Base-by-base conservation (phyloP, 2,888 invertebrate species). In the Pteria penguin region DNA sequence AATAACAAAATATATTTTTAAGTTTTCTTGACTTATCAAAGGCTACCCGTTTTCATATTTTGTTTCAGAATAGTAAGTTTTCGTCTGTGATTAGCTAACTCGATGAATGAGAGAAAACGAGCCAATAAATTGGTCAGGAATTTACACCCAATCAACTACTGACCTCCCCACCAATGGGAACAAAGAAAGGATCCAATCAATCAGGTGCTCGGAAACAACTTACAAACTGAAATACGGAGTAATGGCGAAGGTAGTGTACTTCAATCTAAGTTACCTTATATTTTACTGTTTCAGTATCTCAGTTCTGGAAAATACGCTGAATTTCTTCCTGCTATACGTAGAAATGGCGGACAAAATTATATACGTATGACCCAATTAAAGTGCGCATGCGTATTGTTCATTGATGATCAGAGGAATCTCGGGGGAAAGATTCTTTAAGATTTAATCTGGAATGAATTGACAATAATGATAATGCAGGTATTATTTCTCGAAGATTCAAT, bases 141-240 rank as follows among this genome's bases (percentile, higher is more conserved):
- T 84, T 83, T 75, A 84, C 87, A 82, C 87, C 88, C 88, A 88
- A 88, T 88, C 88, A 85, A 82, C 82, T 76, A 77, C 83, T 78
- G 82, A 82, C 83, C 81, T 79, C 69, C 88, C 88, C 87, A 87
- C 89, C 89, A 89, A 89, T 89, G 88, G 86, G 83, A 88, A 83
- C 85, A 86, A 86, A 87, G 88, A 82, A 36, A 84, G 66, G 58
- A 63, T 63, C 66, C 67, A 58, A 67, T 62, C 55, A 45, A 63
- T 52, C 67, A 78, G 74, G 76, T 74, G 74, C 72, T 70, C 67
- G 62, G 60, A 68, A 36, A 27, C 57, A 36, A 11, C 45, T 11
- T 11, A 11, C 45, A 11, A 36, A 14, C 45, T 5, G 14, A 5
- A 36, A 36, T 36, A 5, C 14, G 45, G 45, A 36, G 45, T 11